Evolutionary conservation across 2,888 invertebrate species (phyloP).

Genomic region (Fragum fragum): DNA sequence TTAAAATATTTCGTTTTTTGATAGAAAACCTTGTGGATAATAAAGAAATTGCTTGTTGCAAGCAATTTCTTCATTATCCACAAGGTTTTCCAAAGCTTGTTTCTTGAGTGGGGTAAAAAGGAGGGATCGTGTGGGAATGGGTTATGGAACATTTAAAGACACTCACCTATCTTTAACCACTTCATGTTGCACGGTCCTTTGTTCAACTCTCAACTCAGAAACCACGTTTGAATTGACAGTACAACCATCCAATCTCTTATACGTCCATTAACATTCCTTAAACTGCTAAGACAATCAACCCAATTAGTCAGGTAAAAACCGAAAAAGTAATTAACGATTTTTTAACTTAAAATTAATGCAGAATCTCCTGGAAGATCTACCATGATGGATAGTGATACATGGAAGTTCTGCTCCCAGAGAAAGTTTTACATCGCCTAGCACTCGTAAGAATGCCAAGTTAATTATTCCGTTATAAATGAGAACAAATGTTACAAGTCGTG

Average conservation of each 20-base stretch:
- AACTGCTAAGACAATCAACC: slow-evolving; percentile 9
- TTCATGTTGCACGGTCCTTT: neutral
- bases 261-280: neutral
- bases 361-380: neutral
- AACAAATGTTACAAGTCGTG: neutral
- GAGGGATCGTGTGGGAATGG: neutral
- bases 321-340: slow-evolving; percentile 5
- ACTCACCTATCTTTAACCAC: slow-evolving; percentile 16
- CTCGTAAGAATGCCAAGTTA: slow-evolving; percentile 13
- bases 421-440: neutral
- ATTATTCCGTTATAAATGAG: slow-evolving; percentile 11
- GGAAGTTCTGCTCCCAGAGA: neutral
- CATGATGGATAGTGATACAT: neutral
- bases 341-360: slow-evolving; percentile 5
- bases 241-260: neutral
- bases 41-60: too few relatives aligned
- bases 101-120: too few relatives aligned
- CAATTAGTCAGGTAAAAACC: neutral
- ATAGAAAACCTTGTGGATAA: too few relatives aligned
- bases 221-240: neutral
- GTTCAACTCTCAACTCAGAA: neutral
- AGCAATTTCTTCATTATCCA: too few relatives aligned
- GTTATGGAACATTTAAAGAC: too few relatives aligned
- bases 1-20: too few relatives aligned
- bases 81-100: too few relatives aligned